Percentiles rank a stretch among this genome's conserved stretches.
phyloP scores from a whole-genome alignment of 2,113 vertebrate genomes.

The Leucoraja erinaceus region DNA sequence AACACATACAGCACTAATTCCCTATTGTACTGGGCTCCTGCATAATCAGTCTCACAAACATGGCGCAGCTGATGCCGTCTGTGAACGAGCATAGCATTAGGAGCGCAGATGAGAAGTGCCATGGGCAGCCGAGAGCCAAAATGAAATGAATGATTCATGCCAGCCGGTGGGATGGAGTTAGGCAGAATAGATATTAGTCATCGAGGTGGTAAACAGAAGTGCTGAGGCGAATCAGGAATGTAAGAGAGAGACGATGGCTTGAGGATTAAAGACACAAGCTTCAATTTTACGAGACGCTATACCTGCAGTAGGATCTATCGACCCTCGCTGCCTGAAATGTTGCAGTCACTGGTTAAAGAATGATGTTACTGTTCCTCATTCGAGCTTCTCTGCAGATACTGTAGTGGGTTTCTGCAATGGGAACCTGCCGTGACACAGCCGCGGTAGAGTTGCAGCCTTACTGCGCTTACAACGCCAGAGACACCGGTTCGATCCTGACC shows the following conservation, averaged over 20 bases:
- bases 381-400: not conserved
- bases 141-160: slow-evolving; percentile 64
- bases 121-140: slow-evolving; percentile 48
- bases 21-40: slow-evolving; percentile 36
- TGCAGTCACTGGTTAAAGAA: not conserved
- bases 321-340: not conserved
- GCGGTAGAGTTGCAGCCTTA: too few species aligned
- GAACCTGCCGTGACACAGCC: too few species aligned
- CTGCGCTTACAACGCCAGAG: too few species aligned
- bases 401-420: not conserved
- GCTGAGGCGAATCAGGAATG: slow-evolving; percentile 47
- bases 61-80: slow-evolving; percentile 41
- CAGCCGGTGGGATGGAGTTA: not conserved
- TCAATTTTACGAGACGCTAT: not conserved
- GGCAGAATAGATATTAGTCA: slow-evolving; percentile 48
- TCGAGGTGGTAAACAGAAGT: slow-evolving; percentile 45
- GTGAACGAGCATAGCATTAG: slow-evolving; percentile 48
- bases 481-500: too few species aligned
- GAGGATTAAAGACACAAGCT: not conserved
- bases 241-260: slow-evolving; percentile 46
- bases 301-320: not conserved
- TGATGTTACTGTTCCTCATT: not conserved
- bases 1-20: slow-evolving; percentile 50
- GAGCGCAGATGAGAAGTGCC: slow-evolving; percentile 50
- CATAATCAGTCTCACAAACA: slow-evolving; percentile 41